A percentile compares a stretch with the other conserved stretches of the same genome.
Evolutionary conservation across 2,797 vertebrate genomes (phyloP).

Genomic region (Eupleurogrammus muticus): DNA sequence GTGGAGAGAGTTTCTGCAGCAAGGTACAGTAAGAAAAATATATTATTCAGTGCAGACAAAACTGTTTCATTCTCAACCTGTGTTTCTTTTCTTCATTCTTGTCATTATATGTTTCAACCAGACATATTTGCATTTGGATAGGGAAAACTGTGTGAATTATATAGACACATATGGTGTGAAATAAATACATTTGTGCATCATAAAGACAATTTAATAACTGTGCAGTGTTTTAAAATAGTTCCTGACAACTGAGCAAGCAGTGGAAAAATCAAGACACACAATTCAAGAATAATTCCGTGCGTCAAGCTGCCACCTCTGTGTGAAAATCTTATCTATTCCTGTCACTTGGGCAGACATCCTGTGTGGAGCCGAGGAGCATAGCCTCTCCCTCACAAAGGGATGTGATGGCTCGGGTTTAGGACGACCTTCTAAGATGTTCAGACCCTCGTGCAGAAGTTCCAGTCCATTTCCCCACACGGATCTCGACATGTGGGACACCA

Average conservation of each 20-base stretch:
- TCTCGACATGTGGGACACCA: constrained; percentile 78
- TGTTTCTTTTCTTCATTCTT: background rate
- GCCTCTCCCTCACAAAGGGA: constrained; percentile 49
- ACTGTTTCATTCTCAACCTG: background rate
- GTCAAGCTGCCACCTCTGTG: constrained; percentile 57
- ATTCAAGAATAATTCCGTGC: constrained; percentile 50
- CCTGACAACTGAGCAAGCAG: constrained; percentile 45
- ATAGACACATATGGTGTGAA: constrained; percentile 1
- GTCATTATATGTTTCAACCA: background rate
- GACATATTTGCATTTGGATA: background rate
- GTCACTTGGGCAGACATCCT: constrained; percentile 26
- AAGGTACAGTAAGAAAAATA: constrained; percentile 45
- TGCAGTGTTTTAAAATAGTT: constrained; percentile 61
- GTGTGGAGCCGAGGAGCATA: constrained; percentile 50
- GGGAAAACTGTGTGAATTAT: background rate
- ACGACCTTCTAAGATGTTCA: constrained; percentile 50
- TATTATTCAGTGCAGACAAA: constrained; percentile 1
- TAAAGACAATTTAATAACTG: constrained; percentile 2
- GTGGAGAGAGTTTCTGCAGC: constrained; percentile 36
- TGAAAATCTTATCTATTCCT: constrained; percentile 56
- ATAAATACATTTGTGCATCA: background rate
- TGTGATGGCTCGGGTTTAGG: constrained; percentile 38
- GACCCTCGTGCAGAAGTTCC: constrained; percentile 51
- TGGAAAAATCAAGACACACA: constrained; percentile 61
- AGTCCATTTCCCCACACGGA: constrained; percentile 64